A percentile compares a stretch with the other conserved stretches of the same genome.
Evolutionary conservation across 2,888 invertebrate genomes (phyloP).

Genomic region (Crocallis elinguaria): DNA sequence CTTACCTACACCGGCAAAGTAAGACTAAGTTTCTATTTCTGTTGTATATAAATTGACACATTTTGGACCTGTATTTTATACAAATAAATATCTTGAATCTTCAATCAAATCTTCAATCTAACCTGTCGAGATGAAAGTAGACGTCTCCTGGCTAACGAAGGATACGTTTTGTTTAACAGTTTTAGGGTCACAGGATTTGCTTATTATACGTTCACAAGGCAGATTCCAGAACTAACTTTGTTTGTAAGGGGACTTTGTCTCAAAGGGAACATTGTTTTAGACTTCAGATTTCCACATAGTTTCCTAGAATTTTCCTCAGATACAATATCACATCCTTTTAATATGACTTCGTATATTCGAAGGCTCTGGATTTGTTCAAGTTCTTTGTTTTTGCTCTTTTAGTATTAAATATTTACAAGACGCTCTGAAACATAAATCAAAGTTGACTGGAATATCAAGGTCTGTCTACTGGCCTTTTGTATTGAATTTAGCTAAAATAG

Average conservation of each 20-base stretch:
- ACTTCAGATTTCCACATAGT: slow-evolving; percentile 18
- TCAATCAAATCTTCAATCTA: no score
- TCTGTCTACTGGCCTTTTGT: no score
- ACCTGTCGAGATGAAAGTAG: no score
- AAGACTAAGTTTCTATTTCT: no score
- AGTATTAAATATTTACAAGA: slow-evolving; percentile 14
- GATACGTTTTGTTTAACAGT: no score
- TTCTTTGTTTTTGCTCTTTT: slow-evolving; percentile 6
- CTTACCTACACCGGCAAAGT: no score
- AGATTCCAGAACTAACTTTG: slow-evolving; percentile 20
- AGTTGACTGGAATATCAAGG: not conserved
- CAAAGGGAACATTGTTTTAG: slow-evolving; percentile 24
- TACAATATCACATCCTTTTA: slow-evolving; percentile 10
- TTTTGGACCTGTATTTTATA: no score
- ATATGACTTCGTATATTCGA: slow-evolving; percentile 10
- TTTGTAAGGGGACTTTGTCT: slow-evolving; percentile 19
- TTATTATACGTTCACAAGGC: not conserved
- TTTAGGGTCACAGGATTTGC: no score
- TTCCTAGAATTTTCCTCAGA: slow-evolving; percentile 14
- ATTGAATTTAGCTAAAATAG: no score
- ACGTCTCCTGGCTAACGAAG: no score
- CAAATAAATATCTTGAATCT: no score
- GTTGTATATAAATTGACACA: no score
- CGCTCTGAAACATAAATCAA: slow-evolving; percentile 2
- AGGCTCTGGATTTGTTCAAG: not conserved